Conservation (phyloP, 2,888 invertebrate species). For the Lasioglossum vierecki region DNA sequence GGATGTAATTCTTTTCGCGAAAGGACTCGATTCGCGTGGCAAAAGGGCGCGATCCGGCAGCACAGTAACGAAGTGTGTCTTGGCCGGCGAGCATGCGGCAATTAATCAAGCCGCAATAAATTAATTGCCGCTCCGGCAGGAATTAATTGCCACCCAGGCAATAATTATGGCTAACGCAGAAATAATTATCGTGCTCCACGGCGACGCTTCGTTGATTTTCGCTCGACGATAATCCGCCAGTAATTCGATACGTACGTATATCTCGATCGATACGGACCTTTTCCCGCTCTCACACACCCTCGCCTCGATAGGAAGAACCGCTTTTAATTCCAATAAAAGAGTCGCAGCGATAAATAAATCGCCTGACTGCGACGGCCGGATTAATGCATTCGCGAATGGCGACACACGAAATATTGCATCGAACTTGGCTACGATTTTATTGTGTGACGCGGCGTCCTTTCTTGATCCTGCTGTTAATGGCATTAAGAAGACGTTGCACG, state of each 20-base stretch:
- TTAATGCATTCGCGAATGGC: conserved; percentile 14
- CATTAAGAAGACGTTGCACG: conserved; percentile 4
- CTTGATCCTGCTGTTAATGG: conserved; percentile 20
- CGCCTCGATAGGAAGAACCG: not conserved
- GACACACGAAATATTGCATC: conserved; percentile 19
- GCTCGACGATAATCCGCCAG: conserved; percentile 64
- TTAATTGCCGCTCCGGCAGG: conserved; percentile 69
- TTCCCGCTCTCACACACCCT: not conserved
- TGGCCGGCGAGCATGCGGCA: conserved; percentile 60
- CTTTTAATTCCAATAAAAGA: conserved; percentile 60
- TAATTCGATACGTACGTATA: conserved; percentile 66
- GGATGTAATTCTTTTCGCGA: conserved; percentile 21
- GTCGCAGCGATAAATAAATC: conserved; percentile 34
- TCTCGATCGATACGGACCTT: conserved; percentile 59
- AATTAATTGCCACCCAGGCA: conserved; percentile 71
- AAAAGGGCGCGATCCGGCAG: conserved; percentile 53
- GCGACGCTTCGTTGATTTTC: conserved; percentile 66
- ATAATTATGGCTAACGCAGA: conserved; percentile 73
- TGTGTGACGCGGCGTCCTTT: not conserved
- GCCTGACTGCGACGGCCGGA: not conserved
- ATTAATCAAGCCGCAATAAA: conserved; percentile 73
- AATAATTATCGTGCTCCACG: conserved; percentile 69
- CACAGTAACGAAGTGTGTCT: conserved; percentile 66
- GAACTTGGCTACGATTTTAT: conserved; percentile 21
- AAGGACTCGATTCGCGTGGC: conserved; percentile 34